Percentiles rank a stretch among this genome's conserved stretches.
Conservation (phyloP, 23 tunicate genomes). For the Phallusia fumigata region DNA sequence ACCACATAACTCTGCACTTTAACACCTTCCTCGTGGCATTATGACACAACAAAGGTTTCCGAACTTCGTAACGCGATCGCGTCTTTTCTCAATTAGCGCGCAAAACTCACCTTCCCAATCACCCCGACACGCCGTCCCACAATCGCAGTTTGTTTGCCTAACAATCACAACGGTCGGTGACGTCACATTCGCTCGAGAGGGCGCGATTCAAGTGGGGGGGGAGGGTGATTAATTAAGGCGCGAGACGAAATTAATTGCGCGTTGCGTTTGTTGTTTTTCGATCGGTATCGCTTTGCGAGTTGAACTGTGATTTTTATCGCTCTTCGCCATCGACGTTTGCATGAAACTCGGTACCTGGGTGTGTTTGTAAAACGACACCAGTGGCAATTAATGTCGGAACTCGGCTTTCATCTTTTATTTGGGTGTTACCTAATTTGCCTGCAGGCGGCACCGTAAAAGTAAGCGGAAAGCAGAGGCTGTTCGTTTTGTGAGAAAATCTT, state of each 20-base stretch:
- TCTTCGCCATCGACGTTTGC: not conserved
- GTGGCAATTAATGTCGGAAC: not conserved
- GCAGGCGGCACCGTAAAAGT: not conserved
- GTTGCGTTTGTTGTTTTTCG: conserved; percentile 1
- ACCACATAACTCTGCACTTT: too few species aligned
- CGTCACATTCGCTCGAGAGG: not conserved
- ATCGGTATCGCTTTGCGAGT: not conserved
- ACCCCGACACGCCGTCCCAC: not conserved
- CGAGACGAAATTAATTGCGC: conserved; percentile 1
- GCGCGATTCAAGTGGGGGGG: not conserved
- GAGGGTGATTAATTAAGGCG: conserved; percentile 9
- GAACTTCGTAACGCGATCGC: too few species aligned
- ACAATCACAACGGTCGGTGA: not conserved
- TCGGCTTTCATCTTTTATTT: not conserved
- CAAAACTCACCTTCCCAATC: not conserved
- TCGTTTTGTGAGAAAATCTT: too few species aligned
- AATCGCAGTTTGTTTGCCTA: not conserved
- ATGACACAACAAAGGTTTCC: too few species aligned
- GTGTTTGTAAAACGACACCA: not conserved
- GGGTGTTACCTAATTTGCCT: conserved; percentile 1
- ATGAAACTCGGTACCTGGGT: not conserved
- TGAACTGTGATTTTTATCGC: too few species aligned
- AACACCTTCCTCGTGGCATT: too few species aligned
- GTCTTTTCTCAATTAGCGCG: not conserved
- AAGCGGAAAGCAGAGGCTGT: too few species aligned